Evolutionary conservation across 2,888 invertebrate genomes (phyloP).

Genomic region (Beris chalybata): DNA sequence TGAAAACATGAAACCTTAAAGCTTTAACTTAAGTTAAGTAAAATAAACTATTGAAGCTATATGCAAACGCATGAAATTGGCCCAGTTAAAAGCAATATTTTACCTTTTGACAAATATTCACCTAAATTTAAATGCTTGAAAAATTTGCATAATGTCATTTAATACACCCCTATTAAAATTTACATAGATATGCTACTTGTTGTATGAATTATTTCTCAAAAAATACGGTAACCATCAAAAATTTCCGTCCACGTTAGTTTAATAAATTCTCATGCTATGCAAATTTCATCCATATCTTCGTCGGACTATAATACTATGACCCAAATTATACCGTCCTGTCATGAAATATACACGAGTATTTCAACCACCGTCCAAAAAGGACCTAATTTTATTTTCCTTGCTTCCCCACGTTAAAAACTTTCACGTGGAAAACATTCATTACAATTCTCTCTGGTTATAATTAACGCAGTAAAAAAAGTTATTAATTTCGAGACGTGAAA

Average conservation of each 20-base stretch:
- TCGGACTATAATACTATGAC: conserved; percentile 2
- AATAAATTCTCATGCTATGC: conserved; percentile 15
- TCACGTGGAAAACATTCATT: conserved; percentile 16
- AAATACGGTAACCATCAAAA: conserved; percentile 4
- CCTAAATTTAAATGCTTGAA: too few species aligned
- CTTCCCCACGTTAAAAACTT: background rate
- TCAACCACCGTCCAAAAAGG: conserved; percentile 6
- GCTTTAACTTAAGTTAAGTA: too few species aligned
- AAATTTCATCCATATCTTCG: too few species aligned
- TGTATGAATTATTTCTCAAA: background rate
- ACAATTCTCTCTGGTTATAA: conserved; percentile 13
- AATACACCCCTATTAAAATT: background rate
- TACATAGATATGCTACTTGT: background rate
- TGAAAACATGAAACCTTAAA: too few species aligned
- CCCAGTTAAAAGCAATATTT: too few species aligned
- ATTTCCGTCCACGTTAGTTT: conserved; percentile 1
- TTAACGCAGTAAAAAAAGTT: conserved; percentile 17
- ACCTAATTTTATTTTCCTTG: conserved; percentile 1
- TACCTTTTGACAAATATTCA: too few species aligned
- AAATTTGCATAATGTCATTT: too few species aligned
- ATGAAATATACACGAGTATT: conserved; percentile 23
- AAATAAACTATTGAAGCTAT: too few species aligned
- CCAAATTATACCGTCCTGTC: conserved; percentile 25
- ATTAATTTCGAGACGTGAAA: conserved; percentile 8
- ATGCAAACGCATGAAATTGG: too few species aligned